A percentile compares a stretch with the other conserved stretches of the same genome.
phyloP scores from a whole-genome alignment of 2,797 vertebrate genomes.

The Dendrocincla fuliginosa region DNA sequence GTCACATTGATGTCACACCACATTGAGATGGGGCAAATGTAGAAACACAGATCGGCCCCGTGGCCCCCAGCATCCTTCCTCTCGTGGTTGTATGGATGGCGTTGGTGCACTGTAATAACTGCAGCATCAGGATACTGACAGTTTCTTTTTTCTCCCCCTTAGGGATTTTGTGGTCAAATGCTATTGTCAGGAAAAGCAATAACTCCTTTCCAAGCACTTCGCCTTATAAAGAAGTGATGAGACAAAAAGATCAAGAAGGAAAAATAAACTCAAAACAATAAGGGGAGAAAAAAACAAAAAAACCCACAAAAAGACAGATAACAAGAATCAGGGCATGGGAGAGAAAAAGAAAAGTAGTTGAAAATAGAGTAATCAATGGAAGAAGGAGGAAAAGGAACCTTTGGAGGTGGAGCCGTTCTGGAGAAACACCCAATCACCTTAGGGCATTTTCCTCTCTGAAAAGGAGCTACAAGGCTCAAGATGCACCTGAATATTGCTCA shows the following conservation, averaged over 20 bases:
- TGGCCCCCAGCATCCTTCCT: background rate
- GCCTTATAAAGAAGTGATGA: background rate
- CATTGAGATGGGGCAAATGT: rapidly evolving
- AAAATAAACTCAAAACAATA: background rate
- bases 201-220: background rate
- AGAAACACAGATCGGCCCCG: background rate
- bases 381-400: background rate
- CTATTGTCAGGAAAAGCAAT: background rate
- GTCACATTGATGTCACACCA: background rate
- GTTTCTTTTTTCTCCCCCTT: background rate
- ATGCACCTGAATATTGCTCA: background rate
- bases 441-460: background rate
- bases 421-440: background rate
- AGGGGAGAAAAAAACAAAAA: rapidly evolving
- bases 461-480: background rate
- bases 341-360: background rate
- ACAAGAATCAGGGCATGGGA: background rate
- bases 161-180: background rate
- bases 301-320: background rate
- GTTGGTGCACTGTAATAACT: background rate
- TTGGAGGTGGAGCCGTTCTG: background rate
- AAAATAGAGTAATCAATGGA: background rate
- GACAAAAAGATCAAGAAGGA: background rate
- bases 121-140: background rate
- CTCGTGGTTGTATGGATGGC: rapidly evolving